Base-by-base conservation (phyloP, 2,113 vertebrate genomes). In the Piliocolobus tephrosceles region DNA sequence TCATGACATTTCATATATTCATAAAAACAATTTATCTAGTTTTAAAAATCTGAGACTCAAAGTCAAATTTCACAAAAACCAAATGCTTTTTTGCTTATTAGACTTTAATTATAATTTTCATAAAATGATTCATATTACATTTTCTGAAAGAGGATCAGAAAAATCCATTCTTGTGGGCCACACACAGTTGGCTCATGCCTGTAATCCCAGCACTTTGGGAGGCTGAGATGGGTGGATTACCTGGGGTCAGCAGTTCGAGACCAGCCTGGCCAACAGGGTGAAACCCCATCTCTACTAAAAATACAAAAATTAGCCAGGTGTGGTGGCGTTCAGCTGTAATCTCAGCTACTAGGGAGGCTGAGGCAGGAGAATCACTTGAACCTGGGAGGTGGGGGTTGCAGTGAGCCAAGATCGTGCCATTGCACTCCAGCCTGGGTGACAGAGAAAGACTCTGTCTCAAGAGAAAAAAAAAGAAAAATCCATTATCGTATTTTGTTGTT, bases 51-150 rank as follows among this genome's bases (percentile, higher is more conserved):
- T 91, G 47, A 40, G 47, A 57, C 81, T 94, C 35, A 87, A 72
- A 86, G 72, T 93, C 16, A 92, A 76, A 95, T 94, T 83, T 95
- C 32, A 97, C 17, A 87, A 32, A 84, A 75, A 91, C 83, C 70
- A 90, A 94, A 76, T 25, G 25, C 1, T 14, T 73, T 94, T 91
- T 91, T 70, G 55, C 35, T 68, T 83, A 95, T 61, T 87, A 89
- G 35, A 83, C 32, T 50, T 81, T 72, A 78, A 92, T 70, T 79
- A 75, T 40, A 79, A 80, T 70, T 93, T 88, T 96, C 30, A 64
- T 32, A 64, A 64, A 64, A 64, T 64, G 27, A 64, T 64, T 64
- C 61, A 64, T 14, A 64, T 64, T 32, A 64, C 13, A 6, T 64
- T 64, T 64, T 64, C 61, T 32, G 27, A 32, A 64, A 64, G 61